Base-by-base conservation (phyloP, 2,797 vertebrate species). In the Petrocephalus schoutedeni region DNA sequence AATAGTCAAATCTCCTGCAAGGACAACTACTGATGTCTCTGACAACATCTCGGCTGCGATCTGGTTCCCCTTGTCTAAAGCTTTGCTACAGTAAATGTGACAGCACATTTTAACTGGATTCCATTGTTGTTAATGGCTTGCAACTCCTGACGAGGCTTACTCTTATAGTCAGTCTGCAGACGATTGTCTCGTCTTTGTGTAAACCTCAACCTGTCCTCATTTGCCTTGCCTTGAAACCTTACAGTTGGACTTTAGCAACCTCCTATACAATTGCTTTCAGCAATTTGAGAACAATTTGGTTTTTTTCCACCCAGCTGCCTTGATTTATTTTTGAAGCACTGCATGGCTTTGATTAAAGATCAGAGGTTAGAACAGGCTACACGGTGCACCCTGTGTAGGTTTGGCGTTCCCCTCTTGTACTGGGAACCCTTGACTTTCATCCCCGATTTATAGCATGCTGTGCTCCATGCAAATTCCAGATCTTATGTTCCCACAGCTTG, bases 1-100 rank as follows among this genome's bases (percentile, higher is more conserved):
- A 67, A 32, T 32, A 36, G 71, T 77, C 71, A 45, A 36, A 77
- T 77, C 41, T 74, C 67, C 67, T 77, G 71, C 36, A 77, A 45
- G 36, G 41, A 19, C 36, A 89, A 41, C 54, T 57, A 74, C 56
- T 61, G 67, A 80, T 87, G 84, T 88, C n/a, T 58, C 41, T 85
- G 86, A 91, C 91, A 90, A 89, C 88, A 90, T 67, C 88, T 91
- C 80, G 36, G 91, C 85, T 85, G 77, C 32, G 41, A 90, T 87
- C 56, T 90, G 59, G 53, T 88, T 59, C 5, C 87, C 3, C n/a
- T 86, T 59, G 49, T 87, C 87, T 3, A 51, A 64, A 77, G 88
- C 28, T n/a, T 61, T 7, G 49, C 12, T 80, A 45, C 41, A 45
- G 41, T 45, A 41, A 19, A 57, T 87, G 23, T 77, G 51, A 88